Evolutionary conservation across 2,888 invertebrate species (phyloP), one percentile per base, ranked within the genome.

Genomic region (Pseudanteris insignis): DNA sequence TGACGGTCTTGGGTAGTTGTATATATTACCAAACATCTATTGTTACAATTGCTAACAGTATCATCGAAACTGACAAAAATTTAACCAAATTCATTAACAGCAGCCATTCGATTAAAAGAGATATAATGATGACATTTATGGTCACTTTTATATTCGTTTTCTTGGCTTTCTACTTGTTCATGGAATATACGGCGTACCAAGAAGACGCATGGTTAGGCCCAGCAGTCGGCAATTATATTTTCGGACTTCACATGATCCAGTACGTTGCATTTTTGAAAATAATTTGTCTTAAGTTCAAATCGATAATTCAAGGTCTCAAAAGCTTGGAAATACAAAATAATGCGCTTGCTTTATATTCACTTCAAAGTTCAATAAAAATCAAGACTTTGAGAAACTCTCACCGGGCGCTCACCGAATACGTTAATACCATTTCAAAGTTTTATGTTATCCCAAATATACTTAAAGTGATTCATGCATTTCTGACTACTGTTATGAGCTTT

Each of bases 401-500:
- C 29, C 44, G 57, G 44, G 18, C 4, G 1, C 14, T 51, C 2
- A 60, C 54, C n/a, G 37, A 40, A 11, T 11, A 18, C 21, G 8
- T 47, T 2, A 37, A 54, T 10, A 24, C 28, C 0, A 15, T 44
- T 24, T 41, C 60, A 1, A 11, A 51, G 0, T 61, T 58, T 50
- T n/a, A n/a, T n/a, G n/a, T n/a, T n/a, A n/a, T n/a, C n/a, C n/a
- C n/a, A n/a, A n/a, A n/a, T n/a, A n/a, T n/a, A n/a, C n/a, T n/a
- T n/a, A n/a, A n/a, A n/a, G n/a, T n/a, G n/a, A n/a, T n/a, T n/a
- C n/a, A n/a, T 61, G 32, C 32, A 1, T 63, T 65, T 21, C 25
- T 61, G 5, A 54, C 61, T 0, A 55, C 51, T n/a, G 29, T 63
- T 24, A 32, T 43, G 5, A 48, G 61, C 37, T 38, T 61, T 37